These are phyloP conservation scores for Pelmatolapia mariae DNA, from an alignment of 2,113 vertebrate genomes.

Conservation along the genomic window DNA sequence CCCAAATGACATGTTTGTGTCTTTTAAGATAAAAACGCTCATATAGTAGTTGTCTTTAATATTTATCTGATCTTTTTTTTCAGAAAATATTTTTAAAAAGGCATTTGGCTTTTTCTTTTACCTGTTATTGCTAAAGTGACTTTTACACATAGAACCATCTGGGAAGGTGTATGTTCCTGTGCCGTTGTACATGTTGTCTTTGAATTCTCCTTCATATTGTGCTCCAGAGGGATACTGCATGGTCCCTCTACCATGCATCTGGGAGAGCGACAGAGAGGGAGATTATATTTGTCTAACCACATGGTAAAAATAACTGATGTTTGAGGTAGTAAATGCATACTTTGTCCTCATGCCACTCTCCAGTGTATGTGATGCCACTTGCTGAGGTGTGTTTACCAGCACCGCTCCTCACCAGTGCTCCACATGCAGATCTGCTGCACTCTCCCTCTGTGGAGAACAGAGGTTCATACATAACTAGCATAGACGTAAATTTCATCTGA, in stretches of 20 bases:
- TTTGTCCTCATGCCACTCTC: slow-evolving; percentile 79
- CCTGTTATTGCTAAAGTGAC: slow-evolving; percentile 80
- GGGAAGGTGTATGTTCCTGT: slow-evolving; percentile 77
- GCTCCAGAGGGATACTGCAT: slow-evolving; percentile 79
- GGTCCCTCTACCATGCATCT: slow-evolving; percentile 81
- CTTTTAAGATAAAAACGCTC: neutral
- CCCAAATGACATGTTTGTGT: neutral
- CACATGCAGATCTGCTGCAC: slow-evolving; percentile 61
- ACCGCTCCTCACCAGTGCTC: slow-evolving; percentile 70
- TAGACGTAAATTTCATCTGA: neutral
- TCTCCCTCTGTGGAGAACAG: slow-evolving; percentile 69
- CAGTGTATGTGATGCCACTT: slow-evolving; percentile 63
- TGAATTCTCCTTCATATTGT: slow-evolving; percentile 80
- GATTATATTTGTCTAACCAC: neutral
- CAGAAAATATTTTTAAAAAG: neutral
- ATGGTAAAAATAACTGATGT: neutral
- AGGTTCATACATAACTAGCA: neutral
- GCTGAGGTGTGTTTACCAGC: slow-evolving; percentile 69
- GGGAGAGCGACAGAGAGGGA: neutral
- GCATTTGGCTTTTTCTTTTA: slow-evolving; percentile 11
- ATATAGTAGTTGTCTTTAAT: neutral
- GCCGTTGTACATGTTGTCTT: slow-evolving; percentile 80
- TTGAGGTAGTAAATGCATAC: slow-evolving; percentile 44
- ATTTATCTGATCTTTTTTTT: neutral
- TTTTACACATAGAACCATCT: slow-evolving; percentile 72